Evolutionary conservation across 2,113 vertebrate species (phyloP).

Genomic region (Pseudolaguvia tuberculata): DNA sequence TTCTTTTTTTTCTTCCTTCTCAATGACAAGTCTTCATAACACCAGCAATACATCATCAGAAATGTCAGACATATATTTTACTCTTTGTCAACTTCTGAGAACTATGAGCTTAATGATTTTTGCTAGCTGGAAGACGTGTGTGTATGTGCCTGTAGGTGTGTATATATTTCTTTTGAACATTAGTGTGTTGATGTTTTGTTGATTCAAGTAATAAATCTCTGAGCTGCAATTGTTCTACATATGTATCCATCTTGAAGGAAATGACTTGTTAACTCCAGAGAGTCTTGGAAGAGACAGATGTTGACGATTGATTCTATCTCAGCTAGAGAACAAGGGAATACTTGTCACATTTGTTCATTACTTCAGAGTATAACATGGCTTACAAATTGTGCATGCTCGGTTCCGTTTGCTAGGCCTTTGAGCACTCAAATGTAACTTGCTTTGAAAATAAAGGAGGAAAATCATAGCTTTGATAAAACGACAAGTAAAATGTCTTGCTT

Average conservation of each 20-base stretch:
- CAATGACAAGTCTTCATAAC: not conserved
- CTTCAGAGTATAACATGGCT: slow-evolving; percentile 5
- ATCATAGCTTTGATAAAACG: slow-evolving; percentile 4
- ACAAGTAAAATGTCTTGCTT: not conserved
- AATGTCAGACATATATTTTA: slow-evolving; percentile 14
- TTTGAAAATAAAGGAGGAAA: not conserved
- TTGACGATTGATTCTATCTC: slow-evolving; percentile 25
- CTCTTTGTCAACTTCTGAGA: not conserved
- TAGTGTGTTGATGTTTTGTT: slow-evolving; percentile 32
- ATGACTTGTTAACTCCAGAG: slow-evolving; percentile 35
- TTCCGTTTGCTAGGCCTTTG: slow-evolving; percentile 4
- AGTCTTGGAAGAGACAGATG: slow-evolving; percentile 33
- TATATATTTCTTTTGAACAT: slow-evolving; percentile 1
- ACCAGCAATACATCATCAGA: not conserved
- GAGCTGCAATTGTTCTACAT: slow-evolving; percentile 1
- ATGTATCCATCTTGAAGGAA: slow-evolving; percentile 31
- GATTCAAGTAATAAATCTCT: slow-evolving; percentile 29
- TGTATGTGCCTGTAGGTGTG: slow-evolving; percentile 13
- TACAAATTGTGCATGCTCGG: slow-evolving; percentile 7
- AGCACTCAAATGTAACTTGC: not conserved
- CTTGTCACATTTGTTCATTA: slow-evolving; percentile 32
- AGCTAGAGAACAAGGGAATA: slow-evolving; percentile 7
- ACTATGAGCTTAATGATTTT: slow-evolving; percentile 25
- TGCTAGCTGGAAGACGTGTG: not conserved
- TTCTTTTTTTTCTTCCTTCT: not conserved